These are phyloP conservation scores for Microctenopoma lineatum DNA, from an alignment of 2,797 vertebrate genomes.

Conservation along the genomic window DNA sequence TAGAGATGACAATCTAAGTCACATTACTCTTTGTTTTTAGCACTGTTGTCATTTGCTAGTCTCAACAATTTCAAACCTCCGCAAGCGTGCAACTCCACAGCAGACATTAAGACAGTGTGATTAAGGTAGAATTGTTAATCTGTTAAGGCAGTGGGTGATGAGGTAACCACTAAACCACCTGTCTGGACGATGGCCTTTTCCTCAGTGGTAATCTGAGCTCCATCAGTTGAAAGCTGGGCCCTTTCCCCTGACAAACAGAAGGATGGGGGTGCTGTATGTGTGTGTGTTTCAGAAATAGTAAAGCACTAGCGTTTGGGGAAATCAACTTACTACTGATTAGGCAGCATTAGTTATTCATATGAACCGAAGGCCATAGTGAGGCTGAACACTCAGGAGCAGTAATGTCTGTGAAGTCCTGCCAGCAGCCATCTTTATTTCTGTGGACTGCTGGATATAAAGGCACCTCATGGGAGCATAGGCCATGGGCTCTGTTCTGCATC, in stretches of 20 bases:
- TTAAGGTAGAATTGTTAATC: conserved; percentile 26
- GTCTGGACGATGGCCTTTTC: conserved; percentile 57
- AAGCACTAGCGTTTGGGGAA: conserved; percentile 64
- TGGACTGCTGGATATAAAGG: conserved; percentile 55
- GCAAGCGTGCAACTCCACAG: conserved; percentile 6
- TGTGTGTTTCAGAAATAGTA: conserved; percentile 52
- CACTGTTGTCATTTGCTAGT: conserved; percentile 21
- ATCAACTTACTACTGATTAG: conserved; percentile 71
- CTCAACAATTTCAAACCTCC: conserved; percentile 11
- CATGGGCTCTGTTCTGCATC: conserved; percentile 51
- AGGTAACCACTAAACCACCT: conserved; percentile 59
- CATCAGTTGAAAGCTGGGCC: conserved; percentile 41
- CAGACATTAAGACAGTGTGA: conserved; percentile 8
- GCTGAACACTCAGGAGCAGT: conserved; percentile 46
- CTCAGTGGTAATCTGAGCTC: conserved; percentile 64
- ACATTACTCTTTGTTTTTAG: conserved; percentile 11
- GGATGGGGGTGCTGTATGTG: conserved; percentile 25
- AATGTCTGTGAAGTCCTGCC: conserved; percentile 47
- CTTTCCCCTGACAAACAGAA: conserved; percentile 38
- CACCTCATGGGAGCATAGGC: conserved; percentile 64
- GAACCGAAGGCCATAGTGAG: conserved; percentile 31
- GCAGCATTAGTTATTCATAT: conserved; percentile 69
- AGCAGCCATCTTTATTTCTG: conserved; percentile 71
- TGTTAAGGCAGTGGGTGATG: conserved; percentile 35
- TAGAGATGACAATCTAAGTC: conserved; percentile 17